Percentiles rank a stretch among this genome's conserved stretches.
These are phyloP conservation scores for Melanocharis versteri DNA, from an alignment of 2,113 vertebrate genomes.

Conservation along the genomic window DNA sequence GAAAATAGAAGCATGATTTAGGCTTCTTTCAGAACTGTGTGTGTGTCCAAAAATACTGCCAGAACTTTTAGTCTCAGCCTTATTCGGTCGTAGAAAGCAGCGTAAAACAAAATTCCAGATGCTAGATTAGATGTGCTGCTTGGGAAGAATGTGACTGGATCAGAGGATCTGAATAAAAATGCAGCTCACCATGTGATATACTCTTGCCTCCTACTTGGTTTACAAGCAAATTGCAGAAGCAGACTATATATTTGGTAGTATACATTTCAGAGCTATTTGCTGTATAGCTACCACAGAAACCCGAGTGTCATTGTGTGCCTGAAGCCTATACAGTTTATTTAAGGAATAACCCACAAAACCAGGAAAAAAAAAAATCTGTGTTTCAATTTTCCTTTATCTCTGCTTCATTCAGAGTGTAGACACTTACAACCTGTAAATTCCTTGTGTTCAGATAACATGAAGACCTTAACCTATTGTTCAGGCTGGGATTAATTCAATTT, in stretches of 20 bases:
- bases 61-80: background rate
- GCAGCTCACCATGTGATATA: background rate
- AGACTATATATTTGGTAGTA: background rate
- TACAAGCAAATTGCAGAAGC: background rate
- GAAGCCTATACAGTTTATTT: background rate
- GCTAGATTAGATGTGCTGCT: background rate
- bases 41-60: background rate
- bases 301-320: background rate
- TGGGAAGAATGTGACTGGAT: background rate
- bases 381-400: conserved; percentile 16
- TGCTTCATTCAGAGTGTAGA: background rate
- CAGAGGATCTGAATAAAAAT: background rate
- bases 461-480: background rate
- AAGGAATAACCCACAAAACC: background rate
- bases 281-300: background rate
- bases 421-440: background rate
- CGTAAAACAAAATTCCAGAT: background rate
- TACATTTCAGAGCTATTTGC: background rate
- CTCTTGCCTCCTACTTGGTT: background rate
- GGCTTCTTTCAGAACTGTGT: background rate
- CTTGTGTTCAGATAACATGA: background rate
- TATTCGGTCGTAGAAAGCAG: background rate
- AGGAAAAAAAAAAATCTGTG: background rate
- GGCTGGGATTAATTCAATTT: background rate
- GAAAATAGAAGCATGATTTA: background rate